Conservation (phyloP, 37 sponge, comb jelly and placozoan genomes). For the Axinella damicornis region DNA sequence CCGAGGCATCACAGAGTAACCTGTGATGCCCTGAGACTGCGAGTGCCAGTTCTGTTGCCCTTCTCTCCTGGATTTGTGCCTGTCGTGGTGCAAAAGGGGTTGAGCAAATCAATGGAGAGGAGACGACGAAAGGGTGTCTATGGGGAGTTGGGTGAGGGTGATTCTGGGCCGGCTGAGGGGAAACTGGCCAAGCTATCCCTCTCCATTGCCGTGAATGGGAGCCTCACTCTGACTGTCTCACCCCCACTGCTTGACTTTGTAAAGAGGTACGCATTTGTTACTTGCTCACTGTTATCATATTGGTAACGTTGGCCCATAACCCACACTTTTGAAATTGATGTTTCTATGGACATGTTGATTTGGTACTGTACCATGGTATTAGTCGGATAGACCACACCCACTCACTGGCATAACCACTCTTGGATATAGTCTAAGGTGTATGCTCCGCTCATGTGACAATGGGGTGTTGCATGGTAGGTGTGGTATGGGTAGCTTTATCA, state of each 20-base stretch:
- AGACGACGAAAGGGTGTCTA: slow-evolving; percentile 1
- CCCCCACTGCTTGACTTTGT: slow-evolving; percentile 33
- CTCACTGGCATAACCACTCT: too few relatives aligned
- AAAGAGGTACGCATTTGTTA: slow-evolving; percentile 24
- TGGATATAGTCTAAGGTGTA: too few relatives aligned
- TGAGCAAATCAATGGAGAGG: neutral
- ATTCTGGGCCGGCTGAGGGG: neutral
- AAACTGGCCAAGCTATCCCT: slow-evolving; percentile 16
- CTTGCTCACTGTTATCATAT: too few relatives aligned
- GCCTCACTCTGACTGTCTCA: slow-evolving; percentile 11
- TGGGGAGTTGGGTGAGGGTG: neutral
- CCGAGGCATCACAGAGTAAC: neutral
- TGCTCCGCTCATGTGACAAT: too few relatives aligned
- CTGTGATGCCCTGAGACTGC: neutral
- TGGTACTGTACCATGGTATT: too few relatives aligned
- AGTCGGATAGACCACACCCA: too few relatives aligned
- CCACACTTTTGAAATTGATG: neutral
- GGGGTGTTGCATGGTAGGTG: neutral
- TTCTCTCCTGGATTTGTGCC: slow-evolving; percentile 8
- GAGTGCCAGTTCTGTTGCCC: neutral
- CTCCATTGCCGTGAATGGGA: slow-evolving; percentile 14
- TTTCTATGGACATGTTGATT: too few relatives aligned
- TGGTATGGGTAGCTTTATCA: too few relatives aligned
- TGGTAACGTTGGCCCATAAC: too few relatives aligned
- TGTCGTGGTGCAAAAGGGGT: neutral